phyloP scores from a whole-genome alignment of 2,113 vertebrate genomes.

The Tragulus kanchil region DNA sequence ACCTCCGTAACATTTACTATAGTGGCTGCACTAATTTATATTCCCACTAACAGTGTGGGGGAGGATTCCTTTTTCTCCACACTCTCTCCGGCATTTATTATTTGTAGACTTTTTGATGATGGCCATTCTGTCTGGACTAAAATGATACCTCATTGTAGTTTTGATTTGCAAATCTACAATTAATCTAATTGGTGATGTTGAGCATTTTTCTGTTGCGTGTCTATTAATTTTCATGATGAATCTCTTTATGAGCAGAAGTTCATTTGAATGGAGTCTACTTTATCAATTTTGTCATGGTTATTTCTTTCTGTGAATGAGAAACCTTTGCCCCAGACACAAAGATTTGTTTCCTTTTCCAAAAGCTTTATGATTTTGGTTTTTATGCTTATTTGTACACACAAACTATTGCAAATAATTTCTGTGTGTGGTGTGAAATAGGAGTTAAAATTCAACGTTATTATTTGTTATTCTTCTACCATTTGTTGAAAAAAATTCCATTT shows the following conservation, averaged over 20 bases:
- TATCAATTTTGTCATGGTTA: not conserved
- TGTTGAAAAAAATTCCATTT: not conserved
- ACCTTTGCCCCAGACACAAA: not conserved
- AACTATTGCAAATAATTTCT: not conserved
- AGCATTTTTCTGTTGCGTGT: not conserved
- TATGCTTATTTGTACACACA: not conserved
- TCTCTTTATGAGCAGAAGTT: not conserved
- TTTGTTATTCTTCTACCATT: not conserved
- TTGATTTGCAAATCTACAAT: not conserved
- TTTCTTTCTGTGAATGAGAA: not conserved
- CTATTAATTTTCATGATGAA: not conserved
- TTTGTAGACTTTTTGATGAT: not conserved
- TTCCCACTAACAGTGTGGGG: not conserved
- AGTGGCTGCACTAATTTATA: not conserved
- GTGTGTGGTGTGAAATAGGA: not conserved
- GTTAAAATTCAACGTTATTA: not conserved
- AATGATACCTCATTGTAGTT: not conserved
- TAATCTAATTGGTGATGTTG: not conserved
- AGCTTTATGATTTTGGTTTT: not conserved
- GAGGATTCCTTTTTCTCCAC: not conserved
- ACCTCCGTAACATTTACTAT: not conserved
- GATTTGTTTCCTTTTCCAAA: not conserved
- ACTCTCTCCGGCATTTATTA: not conserved
- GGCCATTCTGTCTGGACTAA: not conserved
- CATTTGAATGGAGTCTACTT: not conserved